phyloP scores from a whole-genome alignment of 2,888 invertebrate genomes.

The Lasioglossum vierecki region DNA sequence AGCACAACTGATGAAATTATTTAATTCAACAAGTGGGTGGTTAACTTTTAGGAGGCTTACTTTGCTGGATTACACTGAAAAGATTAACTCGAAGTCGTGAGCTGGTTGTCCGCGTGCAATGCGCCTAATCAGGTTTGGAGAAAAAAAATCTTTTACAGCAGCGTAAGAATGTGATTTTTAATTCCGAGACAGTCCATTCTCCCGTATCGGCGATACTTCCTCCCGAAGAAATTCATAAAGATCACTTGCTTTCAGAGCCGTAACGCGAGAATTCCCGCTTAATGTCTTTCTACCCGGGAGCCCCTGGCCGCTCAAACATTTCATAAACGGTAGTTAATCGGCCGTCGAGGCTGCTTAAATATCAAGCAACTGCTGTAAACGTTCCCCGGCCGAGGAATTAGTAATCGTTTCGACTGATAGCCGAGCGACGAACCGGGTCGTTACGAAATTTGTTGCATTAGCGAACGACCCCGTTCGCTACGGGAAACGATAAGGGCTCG shows the following conservation, averaged over 20 bases:
- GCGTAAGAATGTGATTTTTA: not conserved
- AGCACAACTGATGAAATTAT: too few relatives aligned
- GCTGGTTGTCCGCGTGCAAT: not conserved
- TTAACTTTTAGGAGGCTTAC: not conserved
- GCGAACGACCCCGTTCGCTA: slow-evolving; percentile 27
- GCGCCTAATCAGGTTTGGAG: not conserved
- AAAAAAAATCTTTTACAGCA: not conserved
- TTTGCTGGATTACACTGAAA: not conserved
- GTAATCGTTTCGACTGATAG: slow-evolving; percentile 16
- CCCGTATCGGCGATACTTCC: not conserved
- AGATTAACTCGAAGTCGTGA: not conserved
- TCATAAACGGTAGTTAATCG: slow-evolving; percentile 37
- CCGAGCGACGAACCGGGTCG: slow-evolving; percentile 13
- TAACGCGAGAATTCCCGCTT: slow-evolving; percentile 12
- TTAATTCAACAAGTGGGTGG: too few relatives aligned
- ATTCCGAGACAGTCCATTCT: not conserved
- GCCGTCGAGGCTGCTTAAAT: slow-evolving; percentile 4
- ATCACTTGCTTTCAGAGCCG: not conserved
- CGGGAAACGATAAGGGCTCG: slow-evolving; percentile 24
- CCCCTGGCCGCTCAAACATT: not conserved
- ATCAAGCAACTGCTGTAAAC: not conserved
- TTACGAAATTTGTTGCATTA: slow-evolving; percentile 47
- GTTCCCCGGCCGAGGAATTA: slow-evolving; percentile 25
- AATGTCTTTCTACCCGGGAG: slow-evolving; percentile 25
- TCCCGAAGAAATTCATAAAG: not conserved